Base-by-base conservation (phyloP, 2,113 vertebrate genomes). In the Rhabdomys dilectus region DNA sequence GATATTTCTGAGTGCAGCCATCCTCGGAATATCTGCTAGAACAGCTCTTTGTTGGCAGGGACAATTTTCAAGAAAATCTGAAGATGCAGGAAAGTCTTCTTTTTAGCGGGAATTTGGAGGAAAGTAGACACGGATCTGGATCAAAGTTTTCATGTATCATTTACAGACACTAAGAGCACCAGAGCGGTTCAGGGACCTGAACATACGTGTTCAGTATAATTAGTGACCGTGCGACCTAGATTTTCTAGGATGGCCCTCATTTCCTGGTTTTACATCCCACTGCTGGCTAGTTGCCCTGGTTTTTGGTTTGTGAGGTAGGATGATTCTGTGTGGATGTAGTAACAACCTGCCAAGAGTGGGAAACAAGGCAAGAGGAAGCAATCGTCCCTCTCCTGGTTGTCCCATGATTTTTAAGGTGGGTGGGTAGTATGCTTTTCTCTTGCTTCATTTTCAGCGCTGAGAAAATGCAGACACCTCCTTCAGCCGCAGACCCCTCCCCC, bases 171-270 rank as follows among this genome's bases (percentile, higher is more conserved):
- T 87, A 42, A 82, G 58, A 29, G 86, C 56, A 2, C 72, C 34
- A 4, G 39, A 29, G 95, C 66, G 66, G 91, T 92, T 87, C 9
- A 16, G 93, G 91, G 91, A 95, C 93, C 60, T 53, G 84, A 75
- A 91, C 94, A 92, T 76, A 80, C 51, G 75, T 97, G 96, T 95
- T 93, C 90, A 56, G 84, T 84, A 64, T 84, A 82, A 89, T 96
- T 88, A 93, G 90, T 88, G 96, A 78, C 96, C 82, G 15, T 29
- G 58, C 94, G 97, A 73, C 97, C 95, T 80, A 81, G 96, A 90
- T 96, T 96, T 81, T 89, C 80, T 77, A 58, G 85, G 31, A n/a
- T 68, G 85, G 84, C 91, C 88, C 92, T 90, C 51, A 39, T 95
- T 85, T 91, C 66, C 81, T 22, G 88, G 51, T 45, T 29, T 66